phyloP scores from a whole-genome alignment of 1,140 invertebrate genomes.

The Macrotrachela quadricornifera region DNA sequence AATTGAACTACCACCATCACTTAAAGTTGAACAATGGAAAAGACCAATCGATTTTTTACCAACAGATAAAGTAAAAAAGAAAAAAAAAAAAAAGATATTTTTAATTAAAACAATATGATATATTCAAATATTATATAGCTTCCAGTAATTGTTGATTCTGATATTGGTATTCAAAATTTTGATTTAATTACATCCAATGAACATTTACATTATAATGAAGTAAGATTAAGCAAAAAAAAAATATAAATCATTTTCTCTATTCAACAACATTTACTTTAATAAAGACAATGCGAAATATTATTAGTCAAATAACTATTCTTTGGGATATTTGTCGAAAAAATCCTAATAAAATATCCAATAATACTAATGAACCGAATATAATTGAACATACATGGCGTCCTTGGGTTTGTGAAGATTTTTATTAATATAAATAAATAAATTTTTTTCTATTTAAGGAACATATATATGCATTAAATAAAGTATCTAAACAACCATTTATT shows the following conservation, averaged over 20 bases:
- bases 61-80: too few species aligned
- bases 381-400: neutral
- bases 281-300: slow-evolving; percentile 27
- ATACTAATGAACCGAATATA: slow-evolving; percentile 8
- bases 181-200: slow-evolving; percentile 24
- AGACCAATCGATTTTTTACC: slow-evolving; percentile 22
- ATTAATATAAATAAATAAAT: slow-evolving; percentile 9
- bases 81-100: too few species aligned
- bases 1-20: slow-evolving; percentile 22
- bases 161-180: slow-evolving; percentile 17
- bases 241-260: neutral
- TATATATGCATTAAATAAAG: slow-evolving; percentile 28
- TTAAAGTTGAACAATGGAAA: slow-evolving; percentile 23
- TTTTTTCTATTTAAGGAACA: slow-evolving; percentile 29
- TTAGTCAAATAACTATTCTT: slow-evolving; percentile 24
- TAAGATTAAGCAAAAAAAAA: slow-evolving; percentile 9
- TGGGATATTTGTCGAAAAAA: slow-evolving; percentile 21
- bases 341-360: slow-evolving; percentile 8
- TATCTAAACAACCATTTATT: slow-evolving; percentile 25
- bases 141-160: slow-evolving; percentile 17
- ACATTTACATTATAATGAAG: slow-evolving; percentile 27
- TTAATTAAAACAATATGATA: too few species aligned
- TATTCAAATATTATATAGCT: too few species aligned
- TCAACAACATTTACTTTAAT: neutral
- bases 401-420: slow-evolving; percentile 9